A percentile compares a stretch with the other conserved stretches of the same genome.
These are phyloP conservation scores for Oryzias curvinotus DNA, from an alignment of 2,113 vertebrate species.

Conservation along the genomic window DNA sequence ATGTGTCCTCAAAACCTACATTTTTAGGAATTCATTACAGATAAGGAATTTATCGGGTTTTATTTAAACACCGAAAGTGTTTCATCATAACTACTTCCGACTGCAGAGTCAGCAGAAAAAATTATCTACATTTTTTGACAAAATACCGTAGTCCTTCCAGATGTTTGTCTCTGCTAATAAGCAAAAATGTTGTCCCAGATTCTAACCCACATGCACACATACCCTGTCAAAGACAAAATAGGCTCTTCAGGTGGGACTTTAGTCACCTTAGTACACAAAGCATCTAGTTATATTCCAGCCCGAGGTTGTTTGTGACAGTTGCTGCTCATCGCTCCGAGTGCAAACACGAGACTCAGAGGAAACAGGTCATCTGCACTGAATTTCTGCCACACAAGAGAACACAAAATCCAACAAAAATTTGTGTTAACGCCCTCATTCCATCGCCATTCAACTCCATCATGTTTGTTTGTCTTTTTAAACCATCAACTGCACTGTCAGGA, in stretches of 20 bases:
- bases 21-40: no score
- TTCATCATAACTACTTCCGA: no score
- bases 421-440: background rate
- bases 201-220: background rate
- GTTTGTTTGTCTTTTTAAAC: background rate
- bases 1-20: no score
- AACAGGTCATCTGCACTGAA: constrained; percentile 14
- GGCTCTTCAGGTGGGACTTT: background rate
- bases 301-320: constrained; percentile 23
- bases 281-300: constrained; percentile 30
- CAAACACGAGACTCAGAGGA: constrained; percentile 12
- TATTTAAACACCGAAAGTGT: no score
- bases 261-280: background rate
- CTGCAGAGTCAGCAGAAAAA: no score
- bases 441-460: background rate
- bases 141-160: constrained; percentile 8
- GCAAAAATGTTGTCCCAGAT: background rate
- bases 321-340: background rate
- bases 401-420: constrained; percentile 6
- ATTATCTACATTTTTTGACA: background rate
- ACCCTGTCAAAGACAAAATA: no score
- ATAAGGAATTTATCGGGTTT: no score
- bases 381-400: constrained; percentile 2
- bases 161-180: constrained; percentile 6
- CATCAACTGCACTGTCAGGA: no score